Conservation (phyloP, 2,797 vertebrate genomes). For the Hippopotamyrus pictus region DNA sequence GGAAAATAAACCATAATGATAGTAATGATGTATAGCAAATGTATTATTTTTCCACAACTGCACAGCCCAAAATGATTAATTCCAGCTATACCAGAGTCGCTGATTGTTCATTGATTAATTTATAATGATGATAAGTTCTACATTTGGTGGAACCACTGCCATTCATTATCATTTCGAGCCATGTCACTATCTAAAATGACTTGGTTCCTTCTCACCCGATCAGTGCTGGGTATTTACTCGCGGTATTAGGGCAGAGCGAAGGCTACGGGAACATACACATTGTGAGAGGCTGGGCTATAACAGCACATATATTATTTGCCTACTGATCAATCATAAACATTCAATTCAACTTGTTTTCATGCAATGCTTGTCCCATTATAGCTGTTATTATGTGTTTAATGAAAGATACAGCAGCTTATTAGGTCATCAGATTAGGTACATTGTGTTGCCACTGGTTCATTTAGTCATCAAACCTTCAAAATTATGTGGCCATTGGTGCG, state of each 20-base stretch:
- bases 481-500: neutral
- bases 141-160: neutral
- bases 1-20: neutral
- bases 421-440: neutral
- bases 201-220: neutral
- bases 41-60: neutral
- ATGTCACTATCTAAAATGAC: neutral
- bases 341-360: neutral
- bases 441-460: neutral
- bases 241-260: neutral
- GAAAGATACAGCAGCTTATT: neutral
- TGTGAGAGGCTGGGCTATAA: neutral
- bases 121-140: neutral
- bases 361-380: neutral
- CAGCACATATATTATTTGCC: neutral
- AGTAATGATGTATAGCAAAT: neutral
- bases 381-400: neutral
- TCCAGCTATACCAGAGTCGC: neutral
- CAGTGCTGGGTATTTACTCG: neutral
- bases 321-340: neutral
- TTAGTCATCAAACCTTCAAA: neutral
- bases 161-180: neutral
- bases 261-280: neutral
- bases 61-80: neutral
- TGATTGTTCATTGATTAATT: slow-evolving; percentile 10